These are phyloP conservation scores for Phodopus roborovskii DNA, from an alignment of 2,113 vertebrate genomes.

Conservation along the genomic window DNA sequence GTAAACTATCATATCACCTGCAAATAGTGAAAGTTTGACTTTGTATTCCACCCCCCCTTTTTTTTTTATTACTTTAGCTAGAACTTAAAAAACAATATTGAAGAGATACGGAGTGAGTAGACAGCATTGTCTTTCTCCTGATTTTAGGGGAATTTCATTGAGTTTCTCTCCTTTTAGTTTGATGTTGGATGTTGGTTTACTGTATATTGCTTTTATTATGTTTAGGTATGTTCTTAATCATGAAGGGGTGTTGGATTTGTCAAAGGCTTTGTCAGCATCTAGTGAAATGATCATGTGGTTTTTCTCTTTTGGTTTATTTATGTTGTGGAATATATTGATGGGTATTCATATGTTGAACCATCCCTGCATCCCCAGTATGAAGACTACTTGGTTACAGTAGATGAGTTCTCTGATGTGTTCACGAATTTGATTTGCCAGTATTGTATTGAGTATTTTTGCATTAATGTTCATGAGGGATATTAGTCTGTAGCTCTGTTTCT, in stretches of 20 bases:
- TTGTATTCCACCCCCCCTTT: too few relatives aligned
- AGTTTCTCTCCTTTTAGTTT: not conserved
- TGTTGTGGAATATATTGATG: not conserved
- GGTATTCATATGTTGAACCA: not conserved
- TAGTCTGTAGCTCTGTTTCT: too few relatives aligned
- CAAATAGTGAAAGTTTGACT: not conserved
- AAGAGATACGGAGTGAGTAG: not conserved
- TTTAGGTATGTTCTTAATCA: not conserved
- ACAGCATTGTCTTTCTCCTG: not conserved
- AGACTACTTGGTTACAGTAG: not conserved
- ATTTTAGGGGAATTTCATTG: not conserved
- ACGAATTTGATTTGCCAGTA: too few relatives aligned
- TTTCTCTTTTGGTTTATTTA: not conserved
- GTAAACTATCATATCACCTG: not conserved
- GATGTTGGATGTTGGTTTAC: not conserved
- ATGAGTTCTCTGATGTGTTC: not conserved
- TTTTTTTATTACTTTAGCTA: not conserved
- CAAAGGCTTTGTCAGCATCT: not conserved
- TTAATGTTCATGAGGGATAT: too few relatives aligned
- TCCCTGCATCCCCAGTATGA: not conserved
- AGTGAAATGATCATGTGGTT: not conserved
- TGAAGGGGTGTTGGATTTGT: not conserved
- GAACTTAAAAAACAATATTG: not conserved
- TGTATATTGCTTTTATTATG: not conserved
- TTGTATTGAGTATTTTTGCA: too few relatives aligned